Evolutionary conservation across 2,797 vertebrate genomes (phyloP).

Genomic region (Xenops minutus): DNA sequence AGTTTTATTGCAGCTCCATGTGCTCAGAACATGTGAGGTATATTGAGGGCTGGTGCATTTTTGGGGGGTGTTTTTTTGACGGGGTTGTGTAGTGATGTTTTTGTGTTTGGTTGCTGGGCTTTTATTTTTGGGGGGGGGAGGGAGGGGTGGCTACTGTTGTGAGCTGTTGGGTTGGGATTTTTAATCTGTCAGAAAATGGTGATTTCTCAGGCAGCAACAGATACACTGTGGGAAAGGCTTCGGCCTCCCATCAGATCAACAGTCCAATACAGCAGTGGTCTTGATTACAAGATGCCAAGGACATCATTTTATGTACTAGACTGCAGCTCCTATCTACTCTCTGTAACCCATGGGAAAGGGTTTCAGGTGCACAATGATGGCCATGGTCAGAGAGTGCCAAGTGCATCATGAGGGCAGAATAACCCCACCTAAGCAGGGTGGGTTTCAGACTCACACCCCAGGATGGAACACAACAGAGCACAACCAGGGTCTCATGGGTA

Average conservation of each 20-base stretch:
- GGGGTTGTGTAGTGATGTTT: fast-evolving
- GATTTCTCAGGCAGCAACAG: not conserved
- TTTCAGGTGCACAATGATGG: not conserved
- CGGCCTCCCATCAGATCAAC: not conserved
- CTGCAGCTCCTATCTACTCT: not conserved
- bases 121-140: too few relatives aligned
- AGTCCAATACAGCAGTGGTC: not conserved
- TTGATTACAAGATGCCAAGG: not conserved
- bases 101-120: not conserved
- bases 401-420: not conserved
- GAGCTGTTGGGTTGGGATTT: not conserved
- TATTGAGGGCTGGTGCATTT: fast-evolving
- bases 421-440: not conserved
- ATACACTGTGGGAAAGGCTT: not conserved
- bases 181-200: not conserved
- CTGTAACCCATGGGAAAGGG: fast-evolving
- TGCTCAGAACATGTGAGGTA: not conserved
- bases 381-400: not conserved
- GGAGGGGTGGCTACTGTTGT: not conserved
- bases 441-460: not conserved
- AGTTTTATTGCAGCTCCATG: not conserved
- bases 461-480: not conserved
- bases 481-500: not conserved
- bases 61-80: fast-evolving
- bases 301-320: not conserved